Evolutionary conservation across 2,797 vertebrate genomes (phyloP).

Genomic region (Morelia viridis): DNA sequence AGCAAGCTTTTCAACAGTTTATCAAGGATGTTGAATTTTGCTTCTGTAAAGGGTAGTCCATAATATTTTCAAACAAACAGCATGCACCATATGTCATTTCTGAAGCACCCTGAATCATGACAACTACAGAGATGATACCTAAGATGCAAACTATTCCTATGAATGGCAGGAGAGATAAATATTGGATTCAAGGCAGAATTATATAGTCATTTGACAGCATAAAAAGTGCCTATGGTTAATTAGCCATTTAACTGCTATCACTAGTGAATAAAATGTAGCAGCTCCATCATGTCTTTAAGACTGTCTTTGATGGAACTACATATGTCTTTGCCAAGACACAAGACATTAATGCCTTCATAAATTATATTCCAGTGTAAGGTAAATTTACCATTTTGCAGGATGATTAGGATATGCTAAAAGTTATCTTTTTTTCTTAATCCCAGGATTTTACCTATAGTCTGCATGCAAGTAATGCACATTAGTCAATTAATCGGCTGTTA

Average conservation of each 20-base stretch:
- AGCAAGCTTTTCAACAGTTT: background rate
- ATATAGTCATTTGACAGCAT: constrained; percentile 43
- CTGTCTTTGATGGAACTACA: constrained; percentile 16
- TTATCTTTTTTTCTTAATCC: constrained; percentile 72
- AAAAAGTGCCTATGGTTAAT: constrained; percentile 28
- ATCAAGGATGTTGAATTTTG: background rate
- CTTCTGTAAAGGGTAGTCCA: background rate
- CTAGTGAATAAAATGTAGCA: constrained; percentile 33
- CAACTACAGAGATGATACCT: background rate
- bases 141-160: background rate
- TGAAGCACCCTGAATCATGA: background rate
- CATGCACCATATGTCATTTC: background rate
- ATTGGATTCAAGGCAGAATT: background rate
- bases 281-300: constrained; percentile 33
- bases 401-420: constrained; percentile 50
- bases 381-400: constrained; percentile 52
- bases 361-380: constrained; percentile 43
- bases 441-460: constrained; percentile 85
- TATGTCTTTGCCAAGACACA: constrained; percentile 42
- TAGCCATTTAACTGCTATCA: constrained; percentile 38
- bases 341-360: constrained; percentile 41
- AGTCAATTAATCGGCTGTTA: constrained; percentile 99
- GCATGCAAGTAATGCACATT: constrained; percentile 86
- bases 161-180: background rate
- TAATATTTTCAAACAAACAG: background rate